Evolutionary conservation across 2,888 invertebrate species (phyloP).

Genomic region (Pocota personata): DNA sequence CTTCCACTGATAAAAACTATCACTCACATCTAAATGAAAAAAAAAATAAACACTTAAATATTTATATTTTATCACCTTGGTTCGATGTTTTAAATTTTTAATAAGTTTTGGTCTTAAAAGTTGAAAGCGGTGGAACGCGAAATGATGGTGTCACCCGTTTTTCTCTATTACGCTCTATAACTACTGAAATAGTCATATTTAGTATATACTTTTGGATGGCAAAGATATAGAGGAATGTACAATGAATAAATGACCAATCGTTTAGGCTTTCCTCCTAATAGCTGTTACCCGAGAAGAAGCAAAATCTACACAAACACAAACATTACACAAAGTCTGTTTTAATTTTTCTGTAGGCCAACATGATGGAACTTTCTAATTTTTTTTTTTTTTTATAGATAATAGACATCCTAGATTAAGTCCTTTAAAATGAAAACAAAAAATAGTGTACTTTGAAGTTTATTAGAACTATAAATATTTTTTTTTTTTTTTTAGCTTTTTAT

Average conservation of each 20-base stretch:
- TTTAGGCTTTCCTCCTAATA: constrained; percentile 39
- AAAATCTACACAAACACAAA: constrained; percentile 29
- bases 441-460: too few species aligned
- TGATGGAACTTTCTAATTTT: constrained; percentile 60
- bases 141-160: neutral
- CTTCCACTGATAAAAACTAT: constrained; percentile 58
- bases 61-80: constrained; percentile 41
- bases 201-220: neutral
- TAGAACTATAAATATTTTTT: too few species aligned
- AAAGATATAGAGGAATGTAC: neutral
- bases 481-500: too few species aligned
- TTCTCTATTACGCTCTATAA: constrained; percentile 10
- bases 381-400: constrained; percentile 72
- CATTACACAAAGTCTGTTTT: constrained; percentile 55
- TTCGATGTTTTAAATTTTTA: constrained; percentile 35
- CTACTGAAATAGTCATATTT: constrained; percentile 9
- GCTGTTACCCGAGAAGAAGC: constrained; percentile 33
- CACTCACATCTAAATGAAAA: constrained; percentile 42
- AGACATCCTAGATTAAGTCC: constrained; percentile 73
- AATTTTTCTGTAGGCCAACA: constrained; percentile 43
- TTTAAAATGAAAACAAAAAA: constrained; percentile 63
- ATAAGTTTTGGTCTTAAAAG: constrained; percentile 43
- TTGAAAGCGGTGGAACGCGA: neutral
- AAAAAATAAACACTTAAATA: constrained; percentile 44
- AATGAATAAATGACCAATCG: constrained; percentile 1